Evolutionary conservation across 2,797 vertebrate genomes (phyloP), one percentile per base, ranked within the genome.

Genomic region (Aphelocoma californica): DNA sequence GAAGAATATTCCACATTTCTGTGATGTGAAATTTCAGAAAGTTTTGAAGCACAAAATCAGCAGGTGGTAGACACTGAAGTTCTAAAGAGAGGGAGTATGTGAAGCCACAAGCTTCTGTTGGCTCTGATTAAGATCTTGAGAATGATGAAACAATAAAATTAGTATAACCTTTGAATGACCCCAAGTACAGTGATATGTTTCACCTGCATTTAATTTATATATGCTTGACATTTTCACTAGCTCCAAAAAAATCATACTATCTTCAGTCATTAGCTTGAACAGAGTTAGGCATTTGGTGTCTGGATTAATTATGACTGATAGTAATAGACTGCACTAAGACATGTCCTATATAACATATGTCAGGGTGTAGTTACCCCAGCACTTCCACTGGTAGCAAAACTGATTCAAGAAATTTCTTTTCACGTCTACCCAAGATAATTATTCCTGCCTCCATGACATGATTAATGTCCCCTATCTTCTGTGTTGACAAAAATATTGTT

Each of bases 41-140:
- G 2, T 60, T 97, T 86, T 88, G 65, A 93, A 94, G 45, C 10
- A 62, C 10, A 92, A 79, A 93, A 90, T 40, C 40, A 92, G 54
- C 47, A 96, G 57, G 77, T 86, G 57, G 28, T 53, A 92, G 45
- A 81, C 8, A 74, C 1, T 72, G 65, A 94, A 90, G 38, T 50
- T 91, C 50, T 54, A 50, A 75, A 88, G 40, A 8, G 14, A 84
- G 20, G 51, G 28, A 62, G 19, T 32, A 38, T 2, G 1, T 62
- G 45, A 73, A 50, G 18, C 20, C 70, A 84, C 14, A 61, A 13
- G 11, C 21, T 88, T 82, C 50, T 86, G 45, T 21, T 65, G 48
- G 31, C 26, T 58, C 57, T 84, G 70, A 94, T 78, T 90, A 86
- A 50, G 29, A 67, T 86, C 42, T 90, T 72, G 81, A 85, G 32